Base-by-base conservation (phyloP, 2,113 vertebrate species). In the Morone chrysops region DNA sequence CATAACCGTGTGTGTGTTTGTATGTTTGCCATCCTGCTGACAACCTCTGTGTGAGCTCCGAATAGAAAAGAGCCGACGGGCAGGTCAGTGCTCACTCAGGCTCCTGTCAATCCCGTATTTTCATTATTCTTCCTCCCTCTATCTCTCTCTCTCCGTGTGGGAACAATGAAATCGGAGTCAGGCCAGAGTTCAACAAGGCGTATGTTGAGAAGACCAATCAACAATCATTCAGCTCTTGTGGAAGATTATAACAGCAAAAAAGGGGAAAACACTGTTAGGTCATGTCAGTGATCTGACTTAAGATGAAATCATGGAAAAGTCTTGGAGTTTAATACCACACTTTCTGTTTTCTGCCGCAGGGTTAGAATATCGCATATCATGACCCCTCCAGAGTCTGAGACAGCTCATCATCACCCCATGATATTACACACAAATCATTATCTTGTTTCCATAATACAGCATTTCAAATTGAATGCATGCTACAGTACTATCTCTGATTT, bases 21-120 rank as follows among this genome's bases (percentile, higher is more conserved):
- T 78, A 65, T 72, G 71, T 75, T 82, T 68, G 57, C 60, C 50
- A 13, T 80, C 68, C 51, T 41, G 54, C 82, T 87, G 80, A 84
- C 85, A 84, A 81, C 53, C 69, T 81, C 61, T 70, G 74, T 72
- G 81, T 63, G 51, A 70, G 78, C 79, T 79, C 43, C 8, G 18
- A 78, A 87, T 25, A 67, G 69, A 81, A 78, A 72, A 72, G 78
- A 83, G 79, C 77, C 66, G 0, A 65, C 51, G 60, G 89, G 81
- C 80, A 89, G 87, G 87, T 91, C 86, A 84, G 79, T 1, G 18
- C 54, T 84, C 69, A 50, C 72, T 84, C 84, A 17, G 18, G 60
- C 78, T 68, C 72, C 75, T 75, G 88, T 87, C 83, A 86, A 50
- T 68, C 70, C 60, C 31, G 54, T 48, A 31, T 85, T 85, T 68